These are phyloP conservation scores for Melieria omissa DNA, from an alignment of 2,888 invertebrate genomes.

Conservation along the genomic window DNA sequence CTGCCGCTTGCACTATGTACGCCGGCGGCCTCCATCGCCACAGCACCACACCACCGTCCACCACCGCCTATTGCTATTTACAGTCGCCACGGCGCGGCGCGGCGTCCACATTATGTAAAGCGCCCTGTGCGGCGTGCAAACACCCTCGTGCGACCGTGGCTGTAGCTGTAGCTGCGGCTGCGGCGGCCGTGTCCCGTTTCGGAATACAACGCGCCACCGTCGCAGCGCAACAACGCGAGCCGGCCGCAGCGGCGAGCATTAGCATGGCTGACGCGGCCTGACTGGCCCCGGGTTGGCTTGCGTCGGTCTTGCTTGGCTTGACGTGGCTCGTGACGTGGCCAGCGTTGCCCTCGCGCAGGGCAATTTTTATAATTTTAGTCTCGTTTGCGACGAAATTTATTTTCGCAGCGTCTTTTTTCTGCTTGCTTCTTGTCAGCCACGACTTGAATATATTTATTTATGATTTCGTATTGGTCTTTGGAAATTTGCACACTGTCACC, in stretches of 20 bases:
- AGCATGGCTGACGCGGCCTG: slow-evolving; percentile 13
- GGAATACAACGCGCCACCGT: slow-evolving; percentile 47
- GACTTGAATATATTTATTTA: slow-evolving; percentile 51
- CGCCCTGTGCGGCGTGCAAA: slow-evolving; percentile 43
- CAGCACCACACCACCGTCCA: slow-evolving; percentile 40
- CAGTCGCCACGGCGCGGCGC: background rate
- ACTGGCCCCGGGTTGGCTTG: slow-evolving; percentile 14
- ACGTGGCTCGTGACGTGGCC: slow-evolving; percentile 20
- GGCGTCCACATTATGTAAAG: slow-evolving; percentile 31
- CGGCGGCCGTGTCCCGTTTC: slow-evolving; percentile 54
- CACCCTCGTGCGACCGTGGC: slow-evolving; percentile 43
- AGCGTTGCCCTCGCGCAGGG: slow-evolving; percentile 13
- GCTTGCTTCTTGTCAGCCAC: slow-evolving; percentile 27
- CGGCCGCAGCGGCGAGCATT: background rate
- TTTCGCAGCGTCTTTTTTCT: slow-evolving; percentile 33
- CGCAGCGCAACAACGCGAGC: slow-evolving; percentile 17
- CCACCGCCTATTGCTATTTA: background rate
- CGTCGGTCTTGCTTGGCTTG: slow-evolving; percentile 14
- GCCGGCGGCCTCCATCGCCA: slow-evolving; percentile 40
- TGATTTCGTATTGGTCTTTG: slow-evolving; percentile 55
- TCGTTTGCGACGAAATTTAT: slow-evolving; percentile 60
- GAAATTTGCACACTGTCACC: slow-evolving; percentile 38
- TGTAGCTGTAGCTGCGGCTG: background rate
- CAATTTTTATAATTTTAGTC: slow-evolving; percentile 60
- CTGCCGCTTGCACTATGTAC: slow-evolving; percentile 40